Evolutionary conservation across 2,888 invertebrate species (phyloP), one percentile per base, ranked within the genome.

Genomic region (Drosophila mimica): DNA sequence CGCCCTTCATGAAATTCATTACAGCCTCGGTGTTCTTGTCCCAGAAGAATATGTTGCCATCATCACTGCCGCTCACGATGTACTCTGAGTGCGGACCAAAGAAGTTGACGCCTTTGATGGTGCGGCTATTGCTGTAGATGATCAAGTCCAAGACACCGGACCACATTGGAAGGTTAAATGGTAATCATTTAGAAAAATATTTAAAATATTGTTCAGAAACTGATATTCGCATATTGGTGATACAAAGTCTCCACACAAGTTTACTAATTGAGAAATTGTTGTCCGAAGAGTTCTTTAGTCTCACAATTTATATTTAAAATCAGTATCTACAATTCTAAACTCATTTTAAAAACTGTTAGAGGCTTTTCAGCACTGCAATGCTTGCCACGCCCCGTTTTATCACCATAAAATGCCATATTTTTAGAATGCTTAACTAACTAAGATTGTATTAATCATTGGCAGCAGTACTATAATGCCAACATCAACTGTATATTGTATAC

Each of bases 1-100:
- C 98, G 0, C 96, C 98, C 74, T 95, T 94, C 94, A 97, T 94
- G 94, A 96, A 98, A 91, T 98, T 97, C n/a, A 98, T 96, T 74
- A 99, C 96, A 0, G 97, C 94, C 93, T 98, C 98, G 0, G 96
- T 95, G 60, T 96, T 95, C 92, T 96, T 97, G 87, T 99, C 98
- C 99, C 99, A 99, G 63, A 98, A 95, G 91, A 95, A 97, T 92
- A 93, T 95, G 91, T 98, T 95, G 9, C 97, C 97, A 93, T 98
- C 98, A 92, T 99, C 99, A 3, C 98, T 98, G 1, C 99, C 99
- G 51, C 98, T 98, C 13, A 99, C 95, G 3, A 99, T 94, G 92
- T 95, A 99, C 93, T 99, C 97, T 79, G 97, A 97, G 82, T 95
- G 95, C 0, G 98, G 97, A 0, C 99, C 99, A 93, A 97, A 99